Evolutionary conservation across 2,797 vertebrate genomes (phyloP).

Genomic region (Hozukius guyotensis): DNA sequence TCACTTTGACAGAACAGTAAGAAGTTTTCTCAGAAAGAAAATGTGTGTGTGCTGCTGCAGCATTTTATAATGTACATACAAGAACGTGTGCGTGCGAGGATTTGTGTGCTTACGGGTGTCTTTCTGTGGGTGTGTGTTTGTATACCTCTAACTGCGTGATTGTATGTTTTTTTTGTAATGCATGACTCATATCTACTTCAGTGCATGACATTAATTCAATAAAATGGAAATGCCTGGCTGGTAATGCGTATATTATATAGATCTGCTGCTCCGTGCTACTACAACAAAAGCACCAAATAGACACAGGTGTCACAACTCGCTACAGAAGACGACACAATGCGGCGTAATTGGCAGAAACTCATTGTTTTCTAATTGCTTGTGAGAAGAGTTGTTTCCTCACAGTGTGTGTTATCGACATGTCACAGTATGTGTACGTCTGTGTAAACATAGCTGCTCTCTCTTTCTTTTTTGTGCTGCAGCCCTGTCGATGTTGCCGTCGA

Average conservation of each 20-base stretch:
- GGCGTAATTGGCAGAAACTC: slow-evolving; percentile 17
- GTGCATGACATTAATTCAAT: slow-evolving; percentile 27
- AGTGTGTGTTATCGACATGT: background rate
- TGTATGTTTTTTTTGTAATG: background rate
- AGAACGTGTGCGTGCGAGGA: background rate
- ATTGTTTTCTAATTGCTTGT: slow-evolving; percentile 12
- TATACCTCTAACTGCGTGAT: background rate
- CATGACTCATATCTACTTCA: background rate
- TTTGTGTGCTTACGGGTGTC: background rate
- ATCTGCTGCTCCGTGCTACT: slow-evolving; percentile 5
- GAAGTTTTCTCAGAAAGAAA: slow-evolving; percentile 18
- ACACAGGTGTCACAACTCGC: slow-evolving; percentile 4
- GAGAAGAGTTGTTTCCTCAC: background rate
- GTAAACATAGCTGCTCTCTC: background rate
- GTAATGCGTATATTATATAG: slow-evolving; percentile 30
- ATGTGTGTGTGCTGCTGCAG: background rate
- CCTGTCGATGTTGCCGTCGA: slow-evolving; percentile 84
- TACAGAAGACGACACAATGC: background rate
- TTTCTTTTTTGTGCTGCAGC: slow-evolving; percentile 70
- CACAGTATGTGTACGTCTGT: background rate
- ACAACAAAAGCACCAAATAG: slow-evolving; percentile 15
- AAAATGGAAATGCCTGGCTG: slow-evolving; percentile 19
- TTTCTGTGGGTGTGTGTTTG: background rate
- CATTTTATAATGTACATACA: background rate
- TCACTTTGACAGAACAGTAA: slow-evolving; percentile 45